These are phyloP conservation scores for Orbicella faveolata DNA, from an alignment of 64 coral and sea anemone genomes.

Conservation along the genomic window DNA sequence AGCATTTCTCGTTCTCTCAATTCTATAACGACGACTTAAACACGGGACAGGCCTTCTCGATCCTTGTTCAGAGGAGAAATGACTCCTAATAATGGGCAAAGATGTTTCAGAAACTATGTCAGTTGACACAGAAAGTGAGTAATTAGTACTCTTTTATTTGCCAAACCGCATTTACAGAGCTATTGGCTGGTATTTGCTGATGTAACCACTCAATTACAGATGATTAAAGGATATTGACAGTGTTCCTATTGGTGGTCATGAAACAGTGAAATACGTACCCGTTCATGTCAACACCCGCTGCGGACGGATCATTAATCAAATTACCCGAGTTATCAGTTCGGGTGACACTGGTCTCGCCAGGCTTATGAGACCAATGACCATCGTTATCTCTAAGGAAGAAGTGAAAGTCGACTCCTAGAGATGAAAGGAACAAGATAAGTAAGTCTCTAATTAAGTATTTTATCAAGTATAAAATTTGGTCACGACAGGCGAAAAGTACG, in stretches of 20 bases:
- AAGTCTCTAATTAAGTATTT: background rate
- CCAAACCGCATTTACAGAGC: background rate
- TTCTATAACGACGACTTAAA: too few relatives aligned
- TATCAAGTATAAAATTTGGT: too few relatives aligned
- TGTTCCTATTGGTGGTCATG: background rate
- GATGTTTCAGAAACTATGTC: background rate
- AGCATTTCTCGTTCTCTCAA: too few relatives aligned
- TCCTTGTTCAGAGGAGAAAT: too few relatives aligned
- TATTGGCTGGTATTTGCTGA: background rate
- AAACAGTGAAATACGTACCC: background rate
- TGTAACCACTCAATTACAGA: too few relatives aligned
- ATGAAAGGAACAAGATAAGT: background rate
- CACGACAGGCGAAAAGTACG: too few relatives aligned
- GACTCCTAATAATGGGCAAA: too few relatives aligned
- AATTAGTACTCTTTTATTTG: background rate
- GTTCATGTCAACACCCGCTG: background rate
- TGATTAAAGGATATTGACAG: background rate
- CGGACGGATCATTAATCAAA: background rate
- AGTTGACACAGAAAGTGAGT: background rate
- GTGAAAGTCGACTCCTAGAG: background rate
- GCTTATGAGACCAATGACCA: background rate
- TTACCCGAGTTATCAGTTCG: background rate
- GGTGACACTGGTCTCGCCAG: background rate
- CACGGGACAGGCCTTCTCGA: too few relatives aligned
- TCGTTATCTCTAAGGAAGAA: background rate